Percentiles rank a stretch among this genome's conserved stretches.
Conservation (phyloP, 2,797 vertebrate genomes). For the Brotula barbata region DNA sequence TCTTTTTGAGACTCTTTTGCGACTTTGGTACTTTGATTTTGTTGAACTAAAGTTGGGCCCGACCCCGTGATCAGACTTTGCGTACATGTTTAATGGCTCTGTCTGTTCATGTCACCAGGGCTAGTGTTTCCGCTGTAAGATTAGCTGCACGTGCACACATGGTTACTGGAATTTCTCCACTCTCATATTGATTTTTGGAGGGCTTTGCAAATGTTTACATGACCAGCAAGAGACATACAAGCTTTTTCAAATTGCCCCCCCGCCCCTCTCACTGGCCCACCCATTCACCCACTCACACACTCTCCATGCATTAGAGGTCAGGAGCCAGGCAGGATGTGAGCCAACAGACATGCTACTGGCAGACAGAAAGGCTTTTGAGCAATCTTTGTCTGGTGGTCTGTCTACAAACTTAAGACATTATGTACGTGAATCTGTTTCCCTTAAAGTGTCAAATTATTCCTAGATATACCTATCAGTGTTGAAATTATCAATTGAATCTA, state of each 20-base stretch:
- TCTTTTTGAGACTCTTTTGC: too few relatives aligned
- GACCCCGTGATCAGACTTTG: neutral
- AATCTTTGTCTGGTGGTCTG: constrained; percentile 17
- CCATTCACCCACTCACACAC: neutral
- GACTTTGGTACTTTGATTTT: neutral
- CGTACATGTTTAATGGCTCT: constrained; percentile 16
- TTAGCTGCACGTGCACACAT: constrained; percentile 44
- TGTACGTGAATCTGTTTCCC: too few relatives aligned
- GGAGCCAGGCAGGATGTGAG: constrained; percentile 61
- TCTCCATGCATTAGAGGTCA: constrained; percentile 63
- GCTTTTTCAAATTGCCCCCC: constrained; percentile 50
- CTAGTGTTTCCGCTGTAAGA: constrained; percentile 49
- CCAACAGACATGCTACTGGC: constrained; percentile 40
- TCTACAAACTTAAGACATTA: constrained; percentile 6
- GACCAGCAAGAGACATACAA: constrained; percentile 57
- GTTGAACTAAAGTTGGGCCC: neutral
- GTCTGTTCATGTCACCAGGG: constrained; percentile 19
- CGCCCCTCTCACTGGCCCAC: neutral
- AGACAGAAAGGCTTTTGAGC: constrained; percentile 47
- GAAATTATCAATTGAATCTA: too few relatives aligned
- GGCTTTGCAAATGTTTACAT: constrained; percentile 62
- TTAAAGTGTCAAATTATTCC: too few relatives aligned
- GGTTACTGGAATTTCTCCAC: constrained; percentile 74
- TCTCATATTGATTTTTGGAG: constrained; percentile 72
- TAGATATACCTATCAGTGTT: too few relatives aligned